Percentiles rank a stretch among this genome's conserved stretches.
Evolutionary conservation across 2,888 invertebrate genomes (phyloP).

Genomic region (Melikaiella ostensackeni): DNA sequence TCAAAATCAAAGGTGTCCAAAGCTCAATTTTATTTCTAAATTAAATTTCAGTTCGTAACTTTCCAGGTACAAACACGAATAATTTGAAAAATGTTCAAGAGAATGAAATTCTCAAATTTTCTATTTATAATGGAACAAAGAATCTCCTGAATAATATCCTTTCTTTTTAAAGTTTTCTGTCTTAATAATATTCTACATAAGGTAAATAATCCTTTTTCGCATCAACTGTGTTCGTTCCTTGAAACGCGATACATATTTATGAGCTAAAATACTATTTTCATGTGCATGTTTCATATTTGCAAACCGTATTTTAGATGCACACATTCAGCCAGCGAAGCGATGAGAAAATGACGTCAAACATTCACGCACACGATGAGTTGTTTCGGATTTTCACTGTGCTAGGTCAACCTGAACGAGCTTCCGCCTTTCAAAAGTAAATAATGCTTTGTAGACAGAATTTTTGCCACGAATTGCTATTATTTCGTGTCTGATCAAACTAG

Average conservation of each 20-base stretch:
- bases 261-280: slow-evolving; percentile 24
- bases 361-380: slow-evolving; percentile 31
- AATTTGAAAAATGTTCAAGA: no score
- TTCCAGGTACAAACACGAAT: no score
- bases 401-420: slow-evolving; percentile 32
- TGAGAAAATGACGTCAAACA: slow-evolving; percentile 44
- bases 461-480: background rate
- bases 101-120: no score
- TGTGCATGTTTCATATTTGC: slow-evolving; percentile 30
- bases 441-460: background rate
- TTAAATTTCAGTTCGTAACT: no score
- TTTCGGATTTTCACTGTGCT: slow-evolving; percentile 34
- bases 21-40: no score
- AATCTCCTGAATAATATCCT: no score
- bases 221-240: slow-evolving; percentile 10
- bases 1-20: no score
- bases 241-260: slow-evolving; percentile 17
- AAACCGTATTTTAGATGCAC: slow-evolving; percentile 20
- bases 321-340: slow-evolving; percentile 51
- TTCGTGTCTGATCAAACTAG: background rate
- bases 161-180: background rate
- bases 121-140: no score
- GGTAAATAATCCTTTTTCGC: slow-evolving; percentile 13
- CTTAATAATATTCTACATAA: background rate
- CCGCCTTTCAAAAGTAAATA: slow-evolving; percentile 36